These are phyloP conservation scores for Lerema accius DNA, from an alignment of 1,140 invertebrate genomes.

Conservation along the genomic window DNA sequence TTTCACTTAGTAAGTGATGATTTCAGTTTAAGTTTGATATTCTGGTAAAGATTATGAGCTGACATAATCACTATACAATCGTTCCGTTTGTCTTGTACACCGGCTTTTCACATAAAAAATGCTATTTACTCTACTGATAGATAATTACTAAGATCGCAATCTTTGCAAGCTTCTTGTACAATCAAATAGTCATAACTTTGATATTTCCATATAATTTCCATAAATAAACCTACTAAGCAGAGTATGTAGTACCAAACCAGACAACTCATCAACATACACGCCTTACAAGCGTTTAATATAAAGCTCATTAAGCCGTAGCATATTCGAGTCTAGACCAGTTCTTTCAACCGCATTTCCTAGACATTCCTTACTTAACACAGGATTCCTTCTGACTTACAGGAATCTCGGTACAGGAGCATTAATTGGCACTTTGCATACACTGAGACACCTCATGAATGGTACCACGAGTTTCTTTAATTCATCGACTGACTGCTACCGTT, in stretches of 20 bases:
- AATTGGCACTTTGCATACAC: constrained; percentile 32
- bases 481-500: constrained; percentile 29
- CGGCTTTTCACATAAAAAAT: no score
- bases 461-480: constrained; percentile 29
- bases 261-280: not conserved
- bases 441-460: constrained; percentile 19
- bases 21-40: no score
- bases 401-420: constrained; percentile 20
- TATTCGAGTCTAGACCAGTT: constrained; percentile 1
- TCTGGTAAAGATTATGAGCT: no score
- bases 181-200: not conserved
- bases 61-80: no score
- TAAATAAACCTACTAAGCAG: not conserved
- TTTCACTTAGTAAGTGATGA: no score
- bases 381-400: constrained; percentile 9
- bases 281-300: not conserved
- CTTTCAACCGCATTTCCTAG: constrained; percentile 6
- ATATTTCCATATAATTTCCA: not conserved
- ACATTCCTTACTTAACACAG: constrained; percentile 9
- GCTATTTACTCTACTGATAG: no score
- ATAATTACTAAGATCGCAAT: not conserved
- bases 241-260: not conserved
- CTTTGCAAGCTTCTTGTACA: not conserved
- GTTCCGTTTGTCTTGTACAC: no score
- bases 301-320: constrained; percentile 1